Evolutionary conservation across 2,797 vertebrate genomes (phyloP).

Genomic region (Pseudochirops corinnae): DNA sequence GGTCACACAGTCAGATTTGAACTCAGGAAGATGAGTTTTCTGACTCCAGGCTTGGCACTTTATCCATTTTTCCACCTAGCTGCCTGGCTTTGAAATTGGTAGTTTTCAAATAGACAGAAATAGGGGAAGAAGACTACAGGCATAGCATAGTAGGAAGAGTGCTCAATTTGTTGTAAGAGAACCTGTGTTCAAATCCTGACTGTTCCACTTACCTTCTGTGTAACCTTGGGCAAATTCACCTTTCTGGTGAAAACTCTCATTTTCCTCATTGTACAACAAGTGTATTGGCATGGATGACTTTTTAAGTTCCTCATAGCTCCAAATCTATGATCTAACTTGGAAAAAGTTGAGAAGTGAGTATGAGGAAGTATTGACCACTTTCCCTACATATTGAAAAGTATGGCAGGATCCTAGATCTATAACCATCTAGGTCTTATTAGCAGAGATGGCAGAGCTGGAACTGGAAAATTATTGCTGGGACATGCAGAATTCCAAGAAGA

Average conservation of each 20-base stretch:
- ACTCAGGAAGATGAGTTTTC: neutral
- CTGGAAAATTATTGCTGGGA: constrained; percentile 54
- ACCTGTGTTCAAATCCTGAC: neutral
- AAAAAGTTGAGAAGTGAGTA: neutral
- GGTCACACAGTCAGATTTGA: constrained; percentile 1
- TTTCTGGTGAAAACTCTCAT: neutral
- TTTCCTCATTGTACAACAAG: neutral
- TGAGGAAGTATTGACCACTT: neutral
- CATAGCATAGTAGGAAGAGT: constrained; percentile 23
- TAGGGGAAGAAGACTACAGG: neutral
- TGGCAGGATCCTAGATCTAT: neutral
- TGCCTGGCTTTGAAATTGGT: neutral
- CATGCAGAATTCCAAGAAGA: constrained; percentile 47
- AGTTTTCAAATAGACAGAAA: neutral
- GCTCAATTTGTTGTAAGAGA: neutral
- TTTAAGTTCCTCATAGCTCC: neutral
- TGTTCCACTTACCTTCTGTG: neutral
- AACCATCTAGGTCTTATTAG: constrained; percentile 42
- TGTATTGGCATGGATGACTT: neutral
- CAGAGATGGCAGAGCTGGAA: constrained; percentile 47
- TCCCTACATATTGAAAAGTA: neutral
- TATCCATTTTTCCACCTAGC: neutral
- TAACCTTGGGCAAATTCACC: neutral
- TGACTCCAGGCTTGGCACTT: neutral
- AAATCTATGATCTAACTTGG: neutral